Evolutionary conservation across 2,888 invertebrate species (phyloP), one percentile per base, ranked within the genome.

Genomic region (Galerucella calmariensis): DNA sequence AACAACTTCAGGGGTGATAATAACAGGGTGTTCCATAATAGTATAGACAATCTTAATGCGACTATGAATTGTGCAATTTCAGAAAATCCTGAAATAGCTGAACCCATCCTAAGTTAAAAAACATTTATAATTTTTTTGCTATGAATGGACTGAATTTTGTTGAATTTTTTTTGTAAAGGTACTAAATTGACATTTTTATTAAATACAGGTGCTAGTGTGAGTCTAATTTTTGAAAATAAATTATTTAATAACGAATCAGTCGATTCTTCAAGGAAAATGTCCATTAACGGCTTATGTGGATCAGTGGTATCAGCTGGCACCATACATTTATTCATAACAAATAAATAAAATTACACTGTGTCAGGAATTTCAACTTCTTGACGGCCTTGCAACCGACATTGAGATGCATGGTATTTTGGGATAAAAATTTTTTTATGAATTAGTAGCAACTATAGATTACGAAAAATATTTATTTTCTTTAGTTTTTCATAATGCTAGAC

Each of bases 331-430:
- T n/a, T 16, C 62, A n/a, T 76, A 69, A 58, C 14, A 74, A 44
- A 24, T 72, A 72, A 44, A 71, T 67, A 59, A 66, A 48, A 35
- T 44, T 44, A 59, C 48, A n/a, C 48, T 76, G 27, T 46, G 46
- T 70, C 76, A 76, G 63, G 68, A 71, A 67, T 76, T 74, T 63
- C 68, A 68, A 46, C 67, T 76, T 12, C 56, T 74, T 41, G 59
- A 76, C n/a, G 53, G 53, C 14, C 51, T 51, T 51, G 48, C 46
- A 56, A 68, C 72, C 46, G 68, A 65, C 20, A 56, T 58, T 62
- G 27, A 46, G 44, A 73, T 76, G 63, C 67, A 76, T 59, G 74
- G 74, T 44, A 67, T 74, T 16, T 41, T 72, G 16, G 72, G 76
- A 11, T 67, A 69, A 41, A 63, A 74, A 75, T 77, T 72, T 62